Percentiles rank a stretch among this genome's conserved stretches.
Conservation (phyloP, 2,888 invertebrate species). For the Iphiclides podalirius region DNA sequence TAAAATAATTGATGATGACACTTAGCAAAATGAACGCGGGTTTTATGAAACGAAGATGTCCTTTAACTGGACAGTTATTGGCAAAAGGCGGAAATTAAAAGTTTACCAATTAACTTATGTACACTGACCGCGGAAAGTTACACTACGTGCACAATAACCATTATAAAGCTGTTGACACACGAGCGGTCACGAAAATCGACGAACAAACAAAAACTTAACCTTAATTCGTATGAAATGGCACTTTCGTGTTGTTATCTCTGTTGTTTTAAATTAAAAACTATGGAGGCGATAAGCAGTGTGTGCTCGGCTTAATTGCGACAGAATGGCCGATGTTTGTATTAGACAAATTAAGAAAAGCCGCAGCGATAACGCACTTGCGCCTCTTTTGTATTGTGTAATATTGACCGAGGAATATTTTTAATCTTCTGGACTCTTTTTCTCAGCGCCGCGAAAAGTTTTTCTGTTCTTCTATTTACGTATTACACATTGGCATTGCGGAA, state of each 20-base stretch:
- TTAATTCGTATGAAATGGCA: conserved; percentile 46
- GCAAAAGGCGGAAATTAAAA: too few relatives aligned
- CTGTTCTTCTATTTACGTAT: too few relatives aligned
- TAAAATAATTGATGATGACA: too few relatives aligned
- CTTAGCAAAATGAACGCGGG: too few relatives aligned
- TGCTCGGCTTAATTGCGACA: conserved; percentile 42
- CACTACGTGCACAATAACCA: conserved; percentile 15
- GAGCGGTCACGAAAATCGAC: conserved; percentile 37
- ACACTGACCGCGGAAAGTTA: not conserved
- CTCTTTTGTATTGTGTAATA: conserved; percentile 38
- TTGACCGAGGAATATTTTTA: conserved; percentile 29
- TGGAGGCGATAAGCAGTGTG: conserved; percentile 43
- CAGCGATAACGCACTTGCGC: conserved; percentile 37
- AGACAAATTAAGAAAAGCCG: conserved; percentile 44
- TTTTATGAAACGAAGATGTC: too few relatives aligned
- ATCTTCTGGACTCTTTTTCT: conserved; percentile 16
- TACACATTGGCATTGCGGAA: too few relatives aligned
- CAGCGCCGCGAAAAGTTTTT: conserved; percentile 8
- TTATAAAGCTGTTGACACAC: conserved; percentile 33
- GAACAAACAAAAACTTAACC: conserved; percentile 39
- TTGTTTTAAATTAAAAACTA: conserved; percentile 55
- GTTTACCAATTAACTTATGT: too few relatives aligned
- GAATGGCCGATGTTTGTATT: conserved; percentile 49
- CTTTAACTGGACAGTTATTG: too few relatives aligned
- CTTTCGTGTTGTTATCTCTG: conserved; percentile 40